Percentiles rank a stretch among this genome's conserved stretches.
These are phyloP conservation scores for Monarcha castaneiventris DNA, from an alignment of 2,113 vertebrate species.

Conservation along the genomic window DNA sequence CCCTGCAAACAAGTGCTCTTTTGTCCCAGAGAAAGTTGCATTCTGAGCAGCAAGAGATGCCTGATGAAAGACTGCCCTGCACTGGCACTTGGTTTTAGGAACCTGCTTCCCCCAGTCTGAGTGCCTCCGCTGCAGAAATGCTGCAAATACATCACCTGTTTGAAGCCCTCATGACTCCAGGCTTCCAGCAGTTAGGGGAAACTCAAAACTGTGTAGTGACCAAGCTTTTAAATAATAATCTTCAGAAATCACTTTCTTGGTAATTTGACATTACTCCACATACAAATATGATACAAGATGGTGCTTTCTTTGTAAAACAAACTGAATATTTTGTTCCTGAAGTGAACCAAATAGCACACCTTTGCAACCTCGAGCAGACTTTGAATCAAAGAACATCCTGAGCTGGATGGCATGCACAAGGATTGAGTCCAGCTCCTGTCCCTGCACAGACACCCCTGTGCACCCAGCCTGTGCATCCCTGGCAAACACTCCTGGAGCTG, in stretches of 20 bases:
- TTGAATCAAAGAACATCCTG: background rate
- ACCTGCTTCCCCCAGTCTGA: background rate
- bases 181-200: background rate
- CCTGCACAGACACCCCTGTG: background rate
- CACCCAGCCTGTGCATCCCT: background rate
- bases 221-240: background rate
- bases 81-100: background rate
- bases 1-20: background rate
- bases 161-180: background rate
- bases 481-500: background rate
- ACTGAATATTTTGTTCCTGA: background rate
- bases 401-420: background rate
- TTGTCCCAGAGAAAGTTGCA: background rate
- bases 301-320: background rate
- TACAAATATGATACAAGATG: background rate
- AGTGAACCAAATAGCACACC: background rate
- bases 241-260: background rate
- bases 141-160: background rate
- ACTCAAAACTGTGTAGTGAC: background rate
- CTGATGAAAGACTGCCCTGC: background rate
- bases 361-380: background rate
- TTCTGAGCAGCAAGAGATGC: background rate
- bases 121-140: background rate
- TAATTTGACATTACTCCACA: background rate
- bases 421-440: fast-evolving